Evolutionary conservation across 2,888 invertebrate species (phyloP).

Genomic region (Sesamia inferens): DNA sequence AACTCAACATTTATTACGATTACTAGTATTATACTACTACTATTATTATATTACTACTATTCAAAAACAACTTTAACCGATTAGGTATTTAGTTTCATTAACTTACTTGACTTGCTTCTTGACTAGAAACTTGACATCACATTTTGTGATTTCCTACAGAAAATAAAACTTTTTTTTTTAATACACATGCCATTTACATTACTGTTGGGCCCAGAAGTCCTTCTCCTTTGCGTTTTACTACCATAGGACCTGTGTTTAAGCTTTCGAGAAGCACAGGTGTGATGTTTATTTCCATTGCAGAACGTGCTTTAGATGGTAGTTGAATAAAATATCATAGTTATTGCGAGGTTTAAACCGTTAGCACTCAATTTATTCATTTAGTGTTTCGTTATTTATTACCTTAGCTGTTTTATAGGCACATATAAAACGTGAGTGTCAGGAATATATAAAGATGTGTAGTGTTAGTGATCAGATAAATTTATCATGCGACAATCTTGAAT

Average conservation of each 20-base stretch:
- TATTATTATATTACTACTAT: no score
- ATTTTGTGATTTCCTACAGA: no score
- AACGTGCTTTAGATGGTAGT: conserved; percentile 6
- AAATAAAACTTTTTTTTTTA: no score
- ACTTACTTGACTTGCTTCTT: no score
- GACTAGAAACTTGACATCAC: no score
- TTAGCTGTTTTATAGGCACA: conserved; percentile 47
- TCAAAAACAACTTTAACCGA: no score
- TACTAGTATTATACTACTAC: no score
- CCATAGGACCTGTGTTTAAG: background rate
- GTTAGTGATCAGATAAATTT: conserved; percentile 44
- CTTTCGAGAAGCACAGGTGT: background rate
- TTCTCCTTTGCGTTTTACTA: no score
- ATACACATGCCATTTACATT: no score
- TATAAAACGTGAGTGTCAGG: conserved; percentile 46
- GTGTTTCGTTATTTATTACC: conserved; percentile 50
- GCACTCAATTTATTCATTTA: conserved; percentile 54
- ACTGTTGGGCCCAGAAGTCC: no score
- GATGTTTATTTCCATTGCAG: background rate
- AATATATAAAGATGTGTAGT: conserved; percentile 40
- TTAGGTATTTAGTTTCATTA: no score
- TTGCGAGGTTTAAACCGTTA: conserved; percentile 28
- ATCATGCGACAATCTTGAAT: conserved; percentile 46
- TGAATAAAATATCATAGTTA: conserved; percentile 20
- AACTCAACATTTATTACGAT: no score